Evolutionary conservation across 2,113 vertebrate species (phyloP).

Genomic region (Rissa tridactyla): DNA sequence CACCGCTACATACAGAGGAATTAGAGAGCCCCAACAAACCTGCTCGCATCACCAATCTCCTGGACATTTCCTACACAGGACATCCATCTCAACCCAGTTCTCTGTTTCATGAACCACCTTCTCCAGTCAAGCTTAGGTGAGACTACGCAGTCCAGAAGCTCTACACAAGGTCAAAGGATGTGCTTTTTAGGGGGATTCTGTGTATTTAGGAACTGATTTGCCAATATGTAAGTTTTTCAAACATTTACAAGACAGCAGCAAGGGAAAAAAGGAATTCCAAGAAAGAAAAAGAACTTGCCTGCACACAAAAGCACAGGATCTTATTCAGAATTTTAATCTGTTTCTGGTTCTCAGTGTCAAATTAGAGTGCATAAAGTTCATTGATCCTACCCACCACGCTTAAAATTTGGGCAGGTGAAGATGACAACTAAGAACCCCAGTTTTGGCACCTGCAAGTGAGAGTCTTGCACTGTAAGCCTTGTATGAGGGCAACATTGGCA

Average conservation of each 20-base stretch:
- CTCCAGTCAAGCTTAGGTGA: background rate
- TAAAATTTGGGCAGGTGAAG: background rate
- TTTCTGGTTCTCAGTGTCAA: background rate
- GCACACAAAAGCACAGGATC: background rate
- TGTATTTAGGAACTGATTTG: background rate
- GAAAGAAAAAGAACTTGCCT: background rate
- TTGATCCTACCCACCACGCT: accelerated
- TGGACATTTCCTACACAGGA: background rate
- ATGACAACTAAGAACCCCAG: background rate
- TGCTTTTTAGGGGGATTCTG: background rate
- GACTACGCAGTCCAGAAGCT: background rate
- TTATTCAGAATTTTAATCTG: background rate
- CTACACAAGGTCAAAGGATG: background rate
- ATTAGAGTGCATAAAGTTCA: background rate
- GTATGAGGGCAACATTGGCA: background rate
- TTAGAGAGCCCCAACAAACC: background rate
- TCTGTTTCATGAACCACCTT: background rate
- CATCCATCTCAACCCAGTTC: background rate
- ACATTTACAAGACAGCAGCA: background rate
- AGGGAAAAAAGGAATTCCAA: background rate
- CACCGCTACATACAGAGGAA: background rate
- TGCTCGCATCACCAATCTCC: background rate
- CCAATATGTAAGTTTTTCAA: background rate
- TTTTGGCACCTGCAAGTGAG: background rate
- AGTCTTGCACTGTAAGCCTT: background rate